Evolutionary conservation across 2,113 vertebrate genomes (phyloP), one percentile per base, ranked within the genome.

Genomic region (Lethenteron camtschaticum): DNA sequence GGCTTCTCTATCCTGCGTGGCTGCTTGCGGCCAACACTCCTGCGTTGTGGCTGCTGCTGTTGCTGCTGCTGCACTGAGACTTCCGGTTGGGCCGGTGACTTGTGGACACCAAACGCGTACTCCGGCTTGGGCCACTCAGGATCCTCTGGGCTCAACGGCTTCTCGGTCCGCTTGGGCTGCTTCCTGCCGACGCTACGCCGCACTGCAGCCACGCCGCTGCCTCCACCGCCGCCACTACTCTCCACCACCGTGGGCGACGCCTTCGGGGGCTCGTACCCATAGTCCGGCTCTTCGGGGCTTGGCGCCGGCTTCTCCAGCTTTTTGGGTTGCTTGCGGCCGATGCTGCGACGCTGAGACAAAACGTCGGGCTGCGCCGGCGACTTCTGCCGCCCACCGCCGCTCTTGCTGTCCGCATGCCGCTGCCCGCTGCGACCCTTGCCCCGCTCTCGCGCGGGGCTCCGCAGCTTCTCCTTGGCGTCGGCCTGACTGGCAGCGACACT

Each of bases 291-390:
- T n/a, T 66, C 63, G 10, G 63, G 63, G 63, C 63, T 66, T 11
- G n/a, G 63, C n/a, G 20, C 63, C 63, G 83, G 81, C 77, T 96
- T 96, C 71, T 96, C 92, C 1, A 85, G 75, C 77, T 96, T 99
- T 79, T 95, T 99, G 70, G 94, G 94, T 74, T 95, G 90, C 71
- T 96, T 99, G 78, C 95, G 96, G 70, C 88, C 94, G 69, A 86
- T 81, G 16, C 85, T 84, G 76, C 87, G 85, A 70, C 90, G 82
- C 57, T 86, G 85, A 66, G 63, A 16, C 24, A 10, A 20, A 66
- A 9, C 63, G 20, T 90, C 89, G 9, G 90, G 90, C 76, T 99
- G 90, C 56, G 86, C 94, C 11, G 92, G 94, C 55, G 90, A 96
- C 75, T 92, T 96, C 74, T 97, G 92, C 58, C 89, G 82, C 1